Base-by-base conservation (phyloP, 2,888 invertebrate species). In the Timema cristinae region DNA sequence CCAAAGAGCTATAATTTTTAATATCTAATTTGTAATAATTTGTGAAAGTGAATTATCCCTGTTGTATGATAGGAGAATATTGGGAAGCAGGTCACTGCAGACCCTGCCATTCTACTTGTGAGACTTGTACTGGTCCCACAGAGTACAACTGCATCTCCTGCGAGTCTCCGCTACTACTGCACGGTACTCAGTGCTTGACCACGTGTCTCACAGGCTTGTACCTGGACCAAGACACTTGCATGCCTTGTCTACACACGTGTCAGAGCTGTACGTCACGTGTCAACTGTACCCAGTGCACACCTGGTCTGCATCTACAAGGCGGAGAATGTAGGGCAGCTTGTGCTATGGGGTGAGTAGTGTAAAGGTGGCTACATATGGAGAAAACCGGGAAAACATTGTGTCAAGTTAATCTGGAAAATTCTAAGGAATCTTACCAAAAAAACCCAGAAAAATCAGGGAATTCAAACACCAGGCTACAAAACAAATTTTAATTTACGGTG, bases 261-360 rank as follows among this genome's bases (percentile, higher is more conserved):
- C 85, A 88, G 0, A 88, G 89, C 68, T 94, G 94, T 81, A 89
- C 89, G 6, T 91, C 93, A 0, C 87, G 92, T 69, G 86, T 90
- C 72, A 93, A 93, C 81, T 95, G 94, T 80, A 93, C 92, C 0
- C 85, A 89, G 48, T 95, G 95, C 79, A 86, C 88, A 15, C 87
- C 88, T 70, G 89, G 92, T 0, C 83, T 94, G 77, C 88, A 91
- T 77, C 83, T 95, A 68, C 93, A 94, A 82, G 92, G 91, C 75
- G 94, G 94, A 50, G 91, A 91, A 74, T 95, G 95, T 81, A 85
- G 90, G 72, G 90, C 92, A 1, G 87, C 91, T 5, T 95, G 94
- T 78, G 92, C 92, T 70, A 86, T 86, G 78, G 89, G 89, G 87
- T 88, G 80, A 81, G 80, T 77, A 32, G 32, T 1, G 32, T 32